phyloP scores from a whole-genome alignment of 1,140 invertebrate genomes.

The Aethina tumida region DNA sequence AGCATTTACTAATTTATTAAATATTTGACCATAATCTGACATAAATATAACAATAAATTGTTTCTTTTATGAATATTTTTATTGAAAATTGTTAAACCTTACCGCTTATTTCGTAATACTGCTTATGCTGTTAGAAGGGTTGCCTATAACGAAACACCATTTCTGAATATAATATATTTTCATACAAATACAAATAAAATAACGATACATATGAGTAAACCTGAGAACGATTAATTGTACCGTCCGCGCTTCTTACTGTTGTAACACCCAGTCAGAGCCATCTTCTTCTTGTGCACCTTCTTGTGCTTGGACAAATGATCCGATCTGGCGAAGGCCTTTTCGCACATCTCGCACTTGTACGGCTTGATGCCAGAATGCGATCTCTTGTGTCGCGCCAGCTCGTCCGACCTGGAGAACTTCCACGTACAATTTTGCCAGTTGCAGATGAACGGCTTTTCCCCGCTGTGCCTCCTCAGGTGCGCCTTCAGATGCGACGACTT shows the following conservation, averaged over 20 bases:
- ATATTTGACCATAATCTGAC: no score
- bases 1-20: no score
- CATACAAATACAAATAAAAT: no score
- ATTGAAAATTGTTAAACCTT: no score
- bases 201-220: no score
- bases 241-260: conserved; percentile 26
- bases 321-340: conserved; percentile 78
- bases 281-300: conserved; percentile 65
- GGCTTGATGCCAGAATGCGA: conserved; percentile 81
- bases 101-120: no score
- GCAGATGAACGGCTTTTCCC: conserved; percentile 87
- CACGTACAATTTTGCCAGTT: conserved; percentile 88
- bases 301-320: conserved; percentile 86
- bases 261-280: conserved; percentile 33
- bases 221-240: no score
- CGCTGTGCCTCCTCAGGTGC: conserved; percentile 84
- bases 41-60: no score
- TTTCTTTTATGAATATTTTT: no score
- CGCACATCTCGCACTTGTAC: conserved; percentile 73
- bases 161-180: no score
- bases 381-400: conserved; percentile 71
- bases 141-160: no score
- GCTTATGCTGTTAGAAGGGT: no score
- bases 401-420: conserved; percentile 90
- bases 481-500: conserved; percentile 93